These are phyloP conservation scores for Clarias batrachus DNA, from an alignment of 2,113 vertebrate species.

Conservation along the genomic window DNA sequence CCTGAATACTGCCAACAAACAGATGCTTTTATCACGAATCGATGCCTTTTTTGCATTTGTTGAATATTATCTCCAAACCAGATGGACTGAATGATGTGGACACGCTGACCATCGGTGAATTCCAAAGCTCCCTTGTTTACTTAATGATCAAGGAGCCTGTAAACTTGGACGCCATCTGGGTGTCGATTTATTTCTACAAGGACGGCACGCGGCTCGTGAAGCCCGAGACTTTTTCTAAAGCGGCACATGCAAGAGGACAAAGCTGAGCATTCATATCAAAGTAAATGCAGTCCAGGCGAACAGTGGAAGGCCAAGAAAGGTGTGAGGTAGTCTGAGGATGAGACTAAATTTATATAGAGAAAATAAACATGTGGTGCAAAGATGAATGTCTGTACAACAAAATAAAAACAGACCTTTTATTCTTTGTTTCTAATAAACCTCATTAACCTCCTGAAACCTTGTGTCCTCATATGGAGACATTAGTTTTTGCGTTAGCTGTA, in stretches of 20 bases:
- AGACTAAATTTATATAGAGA: not conserved
- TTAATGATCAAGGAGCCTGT: not conserved
- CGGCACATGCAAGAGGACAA: not conserved
- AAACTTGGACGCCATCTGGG: not conserved
- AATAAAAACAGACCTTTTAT: too few relatives aligned
- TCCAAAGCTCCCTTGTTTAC: not conserved
- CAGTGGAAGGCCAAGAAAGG: not conserved
- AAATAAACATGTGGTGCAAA: too few relatives aligned
- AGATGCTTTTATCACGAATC: constrained; percentile 27
- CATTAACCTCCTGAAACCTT: too few relatives aligned
- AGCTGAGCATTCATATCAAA: not conserved
- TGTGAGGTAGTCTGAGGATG: too few relatives aligned
- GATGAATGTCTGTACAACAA: not conserved
- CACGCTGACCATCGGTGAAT: not conserved
- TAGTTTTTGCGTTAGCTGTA: too few relatives aligned
- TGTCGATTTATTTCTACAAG: constrained; percentile 3
- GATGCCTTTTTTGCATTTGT: not conserved
- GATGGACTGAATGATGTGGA: not conserved
- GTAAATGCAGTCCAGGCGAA: not conserved
- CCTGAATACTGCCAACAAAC: constrained; percentile 2
- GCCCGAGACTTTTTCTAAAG: not conserved
- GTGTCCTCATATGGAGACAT: too few relatives aligned
- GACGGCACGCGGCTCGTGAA: not conserved
- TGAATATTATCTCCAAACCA: constrained; percentile 21
- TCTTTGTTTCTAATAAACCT: not conserved